Evolutionary conservation across 2,113 vertebrate species (phyloP), one percentile per base, ranked within the genome.

Genomic region (Thunnus thynnus): DNA sequence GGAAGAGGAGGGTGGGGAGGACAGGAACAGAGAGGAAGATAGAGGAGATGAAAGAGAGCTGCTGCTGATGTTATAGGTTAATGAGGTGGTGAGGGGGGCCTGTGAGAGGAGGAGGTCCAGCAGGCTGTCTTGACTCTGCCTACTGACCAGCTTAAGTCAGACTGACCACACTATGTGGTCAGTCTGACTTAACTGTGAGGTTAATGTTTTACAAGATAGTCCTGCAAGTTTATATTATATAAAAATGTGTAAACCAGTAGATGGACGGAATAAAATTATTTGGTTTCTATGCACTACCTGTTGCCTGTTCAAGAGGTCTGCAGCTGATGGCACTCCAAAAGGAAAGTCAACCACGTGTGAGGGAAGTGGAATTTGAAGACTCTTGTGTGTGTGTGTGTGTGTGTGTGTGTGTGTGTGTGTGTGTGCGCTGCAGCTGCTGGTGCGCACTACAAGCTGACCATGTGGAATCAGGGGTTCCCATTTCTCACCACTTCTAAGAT

Each of bases 61-160:
- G 73, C 12, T 87, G 69, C 52, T 69, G 18, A 44, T n/a, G n/a
- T 65, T 61, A 71, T 74, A 78, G 57, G 62, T 78, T 47, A 97
- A 80, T 1, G 96, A 95, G 41, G 95, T 91, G 67, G 93, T 95
- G 85, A 97, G 83, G 1, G 96, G 95, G 9, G 96, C 94, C 89
- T 98, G 97, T 55, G 97, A 97, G 66, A 99, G 91, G 47, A 99
- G 94, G 81, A 97, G 97, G 91, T 99, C 97, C 72, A 99, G 94
- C 81, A 99, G 95, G 76, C 95, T 96, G 87, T 98, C 97, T 84
- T 97, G 97, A 84, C 95, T 96, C 89, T 97, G 36, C 36, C 36
- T 9, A 6, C 36, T 10, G 27, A 30, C 27, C 36, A 41, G 36
- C 8, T 41, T 41, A 41, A 30, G 36, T 9, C 36, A 41, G 36